A percentile compares a stretch with the other conserved stretches of the same genome.
These are phyloP conservation scores for Diadumene lineata DNA, from an alignment of 92 coral and sea anemone genomes.

Conservation along the genomic window DNA sequence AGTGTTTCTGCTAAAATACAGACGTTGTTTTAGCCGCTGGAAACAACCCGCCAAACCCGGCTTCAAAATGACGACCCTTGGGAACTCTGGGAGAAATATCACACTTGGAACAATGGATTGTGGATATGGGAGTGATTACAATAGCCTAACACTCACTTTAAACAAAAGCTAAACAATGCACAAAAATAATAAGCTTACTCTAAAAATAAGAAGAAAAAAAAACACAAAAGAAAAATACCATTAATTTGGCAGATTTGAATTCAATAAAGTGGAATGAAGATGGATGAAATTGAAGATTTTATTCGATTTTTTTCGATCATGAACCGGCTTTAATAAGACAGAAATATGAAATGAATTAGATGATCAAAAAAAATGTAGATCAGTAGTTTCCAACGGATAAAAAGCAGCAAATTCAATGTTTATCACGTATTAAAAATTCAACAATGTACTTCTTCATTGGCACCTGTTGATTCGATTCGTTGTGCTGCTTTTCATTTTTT, in stretches of 20 bases:
- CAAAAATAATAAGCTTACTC: background rate
- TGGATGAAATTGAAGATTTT: background rate
- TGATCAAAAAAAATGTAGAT: too few relatives aligned
- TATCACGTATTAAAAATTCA: too few relatives aligned
- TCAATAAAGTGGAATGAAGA: background rate
- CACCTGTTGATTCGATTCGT: too few relatives aligned
- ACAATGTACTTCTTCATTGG: too few relatives aligned
- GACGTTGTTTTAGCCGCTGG: background rate
- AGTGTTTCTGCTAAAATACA: background rate
- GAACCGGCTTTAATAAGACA: too few relatives aligned
- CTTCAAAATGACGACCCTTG: conserved; percentile 5
- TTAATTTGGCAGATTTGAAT: background rate
- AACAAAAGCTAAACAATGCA: background rate
- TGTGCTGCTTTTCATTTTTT: background rate
- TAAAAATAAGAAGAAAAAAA: too few relatives aligned
- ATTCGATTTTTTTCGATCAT: too few relatives aligned
- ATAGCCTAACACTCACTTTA: background rate
- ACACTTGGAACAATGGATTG: conserved; percentile 14
- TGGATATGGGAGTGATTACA: background rate
- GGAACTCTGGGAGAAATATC: conserved; percentile 20
- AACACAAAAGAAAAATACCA: background rate
- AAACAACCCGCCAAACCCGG: conserved; percentile 43
- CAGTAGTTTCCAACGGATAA: too few relatives aligned
- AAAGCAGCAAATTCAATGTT: too few relatives aligned
- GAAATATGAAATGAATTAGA: too few relatives aligned